Conservation (phyloP, 2,888 invertebrate genomes). For the Philopedon plagiatum region DNA sequence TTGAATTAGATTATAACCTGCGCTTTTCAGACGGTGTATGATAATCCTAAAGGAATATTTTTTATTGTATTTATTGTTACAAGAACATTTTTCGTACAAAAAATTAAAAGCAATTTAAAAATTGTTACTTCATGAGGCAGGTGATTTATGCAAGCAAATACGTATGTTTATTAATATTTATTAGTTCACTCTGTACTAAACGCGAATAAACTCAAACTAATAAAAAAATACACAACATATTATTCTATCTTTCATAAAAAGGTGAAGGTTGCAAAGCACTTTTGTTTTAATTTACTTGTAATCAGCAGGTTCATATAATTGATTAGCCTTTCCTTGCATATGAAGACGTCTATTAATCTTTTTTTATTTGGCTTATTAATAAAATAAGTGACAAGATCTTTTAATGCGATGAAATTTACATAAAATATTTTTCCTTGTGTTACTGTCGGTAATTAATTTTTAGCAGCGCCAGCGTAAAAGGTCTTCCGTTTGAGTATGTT, state of each 20-base stretch:
- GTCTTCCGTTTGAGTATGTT: too few relatives aligned
- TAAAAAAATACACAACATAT: conserved; percentile 25
- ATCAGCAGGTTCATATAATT: conserved; percentile 37
- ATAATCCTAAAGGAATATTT: too few relatives aligned
- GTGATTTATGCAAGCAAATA: neutral
- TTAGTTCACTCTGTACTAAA: conserved; percentile 5
- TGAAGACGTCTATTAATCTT: conserved; percentile 26
- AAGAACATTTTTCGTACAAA: too few relatives aligned
- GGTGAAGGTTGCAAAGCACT: conserved; percentile 38
- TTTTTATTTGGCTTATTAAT: conserved; percentile 28
- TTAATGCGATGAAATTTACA: neutral
- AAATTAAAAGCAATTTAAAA: too few relatives aligned
- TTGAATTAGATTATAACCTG: too few relatives aligned
- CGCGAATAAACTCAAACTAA: conserved; percentile 6
- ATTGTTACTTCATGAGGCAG: neutral
- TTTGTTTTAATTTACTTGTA: conserved; percentile 27
- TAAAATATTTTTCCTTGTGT: neutral
- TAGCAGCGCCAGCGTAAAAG: too few relatives aligned
- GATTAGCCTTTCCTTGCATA: conserved; percentile 34
- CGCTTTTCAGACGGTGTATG: too few relatives aligned
- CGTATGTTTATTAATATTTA: neutral
- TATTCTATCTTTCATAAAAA: conserved; percentile 35
- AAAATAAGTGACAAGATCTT: conserved; percentile 24
- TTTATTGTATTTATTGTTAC: too few relatives aligned
- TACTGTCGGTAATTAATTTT: too few relatives aligned